Conservation (phyloP, 2,113 vertebrate species). For the Chamaea fasciata region DNA sequence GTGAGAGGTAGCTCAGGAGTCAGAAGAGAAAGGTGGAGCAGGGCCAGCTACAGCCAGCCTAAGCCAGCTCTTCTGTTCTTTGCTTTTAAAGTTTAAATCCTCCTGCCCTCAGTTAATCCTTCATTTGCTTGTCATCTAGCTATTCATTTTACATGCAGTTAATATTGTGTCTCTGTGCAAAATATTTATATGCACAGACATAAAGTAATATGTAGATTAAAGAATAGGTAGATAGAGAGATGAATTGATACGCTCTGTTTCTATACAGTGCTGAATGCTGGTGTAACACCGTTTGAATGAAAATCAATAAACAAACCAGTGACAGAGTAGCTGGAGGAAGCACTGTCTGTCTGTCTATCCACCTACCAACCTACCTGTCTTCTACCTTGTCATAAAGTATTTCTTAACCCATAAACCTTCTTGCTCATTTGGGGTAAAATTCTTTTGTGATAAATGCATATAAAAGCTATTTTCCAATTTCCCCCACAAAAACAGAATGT, state of each 20-base stretch:
- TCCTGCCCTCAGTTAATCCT: conserved; percentile 2
- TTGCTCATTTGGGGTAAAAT: background rate
- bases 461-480: background rate
- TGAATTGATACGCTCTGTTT: background rate
- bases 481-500: accelerated
- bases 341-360: background rate
- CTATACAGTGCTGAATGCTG: background rate
- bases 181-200: background rate
- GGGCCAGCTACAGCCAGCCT: conserved; percentile 28
- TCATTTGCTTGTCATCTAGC: background rate
- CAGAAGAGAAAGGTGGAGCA: conserved; percentile 12
- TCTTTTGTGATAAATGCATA: background rate
- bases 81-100: conserved; percentile 37
- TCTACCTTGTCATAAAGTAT: background rate
- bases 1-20: background rate
- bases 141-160: background rate
- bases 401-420: background rate
- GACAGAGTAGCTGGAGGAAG: background rate
- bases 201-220: background rate
- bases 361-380: background rate
- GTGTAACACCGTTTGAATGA: background rate
- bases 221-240: background rate
- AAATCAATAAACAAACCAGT: background rate
- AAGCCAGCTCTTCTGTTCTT: conserved; percentile 24
- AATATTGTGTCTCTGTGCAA: background rate